phyloP scores from a whole-genome alignment of 1,140 invertebrate genomes.

The Chrysopa pallens region DNA sequence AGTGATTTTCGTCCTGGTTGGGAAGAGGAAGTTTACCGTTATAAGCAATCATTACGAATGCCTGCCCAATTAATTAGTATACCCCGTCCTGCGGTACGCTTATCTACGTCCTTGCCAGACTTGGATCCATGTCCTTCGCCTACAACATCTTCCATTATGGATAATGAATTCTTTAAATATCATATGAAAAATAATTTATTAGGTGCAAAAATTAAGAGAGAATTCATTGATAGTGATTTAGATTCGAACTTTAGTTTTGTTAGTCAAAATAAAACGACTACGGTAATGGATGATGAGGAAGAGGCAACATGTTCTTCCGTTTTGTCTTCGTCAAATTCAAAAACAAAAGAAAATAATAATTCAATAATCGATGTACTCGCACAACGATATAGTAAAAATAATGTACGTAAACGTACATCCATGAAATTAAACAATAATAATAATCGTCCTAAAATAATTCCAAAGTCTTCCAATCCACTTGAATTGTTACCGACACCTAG shows the following conservation, averaged over 20 bases:
- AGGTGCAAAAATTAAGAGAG: slow-evolving; percentile 26
- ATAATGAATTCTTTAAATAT: slow-evolving; percentile 19
- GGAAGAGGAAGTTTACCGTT: slow-evolving; percentile 64
- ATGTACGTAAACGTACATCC: slow-evolving; percentile 31
- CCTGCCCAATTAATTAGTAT: slow-evolving; percentile 58
- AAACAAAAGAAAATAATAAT: slow-evolving; percentile 24
- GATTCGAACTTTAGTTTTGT: slow-evolving; percentile 46
- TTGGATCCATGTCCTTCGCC: slow-evolving; percentile 48
- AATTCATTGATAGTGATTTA: slow-evolving; percentile 38
- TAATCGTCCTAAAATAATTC: slow-evolving; percentile 27
- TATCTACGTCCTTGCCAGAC: slow-evolving; percentile 57
- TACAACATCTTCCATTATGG: slow-evolving; percentile 34
- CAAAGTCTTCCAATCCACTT: slow-evolving; percentile 29
- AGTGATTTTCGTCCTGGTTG: slow-evolving; percentile 55
- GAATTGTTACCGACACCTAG: slow-evolving; percentile 34
- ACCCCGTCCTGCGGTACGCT: slow-evolving; percentile 32
- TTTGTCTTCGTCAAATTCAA: slow-evolving; percentile 25
- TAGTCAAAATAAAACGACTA: slow-evolving; percentile 26
- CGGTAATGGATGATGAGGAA: slow-evolving; percentile 39
- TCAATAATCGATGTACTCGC: slow-evolving; percentile 45
- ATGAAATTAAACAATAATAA: slow-evolving; percentile 22
- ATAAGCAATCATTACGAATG: slow-evolving; percentile 62
- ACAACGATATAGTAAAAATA: slow-evolving; percentile 38
- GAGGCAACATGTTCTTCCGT: slow-evolving; percentile 41
- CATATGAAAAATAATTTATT: not conserved